A percentile compares a stretch with the other conserved stretches of the same genome.
Conservation (phyloP, 2,888 invertebrate species). For the Drosophila anceps region DNA sequence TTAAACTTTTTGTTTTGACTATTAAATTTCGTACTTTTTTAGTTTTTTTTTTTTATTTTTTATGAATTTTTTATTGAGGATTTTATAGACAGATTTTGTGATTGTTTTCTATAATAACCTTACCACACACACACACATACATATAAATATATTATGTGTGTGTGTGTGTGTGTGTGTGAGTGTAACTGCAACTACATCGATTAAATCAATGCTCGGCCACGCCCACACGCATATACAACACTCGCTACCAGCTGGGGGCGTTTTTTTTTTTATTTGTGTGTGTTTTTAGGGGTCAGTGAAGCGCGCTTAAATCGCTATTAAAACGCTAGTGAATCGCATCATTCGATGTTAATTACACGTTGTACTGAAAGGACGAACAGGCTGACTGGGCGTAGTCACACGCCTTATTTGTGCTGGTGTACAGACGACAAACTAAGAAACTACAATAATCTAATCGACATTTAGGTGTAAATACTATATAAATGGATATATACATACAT, state of each 20-base stretch:
- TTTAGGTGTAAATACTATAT: background rate
- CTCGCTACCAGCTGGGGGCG: constrained; percentile 1
- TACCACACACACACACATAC: background rate
- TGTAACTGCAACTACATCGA: constrained; percentile 23
- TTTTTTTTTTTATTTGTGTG: background rate
- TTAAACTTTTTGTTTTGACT: constrained; percentile 18
- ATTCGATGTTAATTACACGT: constrained; percentile 57
- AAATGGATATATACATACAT: background rate
- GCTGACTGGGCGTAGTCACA: constrained; percentile 32
- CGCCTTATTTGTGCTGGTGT: constrained; percentile 9
- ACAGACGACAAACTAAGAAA: background rate
- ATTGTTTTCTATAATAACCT: constrained; percentile 28
- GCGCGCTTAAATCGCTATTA: constrained; percentile 51
- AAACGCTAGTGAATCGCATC: constrained; percentile 59
- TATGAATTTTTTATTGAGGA: constrained; percentile 23
- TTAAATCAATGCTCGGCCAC: constrained; percentile 30
- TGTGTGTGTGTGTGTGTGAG: too few species aligned
- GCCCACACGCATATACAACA: constrained; percentile 10
- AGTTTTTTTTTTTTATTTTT: background rate
- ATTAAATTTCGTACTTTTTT: constrained; percentile 19
- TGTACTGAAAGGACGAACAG: constrained; percentile 9
- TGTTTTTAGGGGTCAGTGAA: constrained; percentile 30
- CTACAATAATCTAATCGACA: constrained; percentile 1
- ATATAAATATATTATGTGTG: constrained; percentile 8
- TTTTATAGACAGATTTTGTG: constrained; percentile 38